Conservation (phyloP, 2,797 vertebrate genomes). For the Phataginus tetradactyla region DNA sequence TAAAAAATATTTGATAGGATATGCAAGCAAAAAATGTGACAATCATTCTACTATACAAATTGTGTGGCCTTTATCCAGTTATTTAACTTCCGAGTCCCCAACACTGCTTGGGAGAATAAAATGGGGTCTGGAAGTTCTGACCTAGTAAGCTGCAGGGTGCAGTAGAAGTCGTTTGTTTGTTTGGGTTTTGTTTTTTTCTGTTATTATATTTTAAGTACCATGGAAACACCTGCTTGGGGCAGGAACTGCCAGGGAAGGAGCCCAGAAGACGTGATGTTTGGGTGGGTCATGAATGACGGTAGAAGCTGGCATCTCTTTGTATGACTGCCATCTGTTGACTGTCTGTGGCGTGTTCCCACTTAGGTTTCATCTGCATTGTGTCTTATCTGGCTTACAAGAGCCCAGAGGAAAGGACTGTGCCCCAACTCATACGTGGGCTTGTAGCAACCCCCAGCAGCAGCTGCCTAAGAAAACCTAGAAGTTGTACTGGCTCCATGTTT, state of each 20-base stretch:
- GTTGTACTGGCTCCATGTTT: neutral
- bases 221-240: conserved; percentile 30
- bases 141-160: neutral
- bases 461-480: neutral
- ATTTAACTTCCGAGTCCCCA: neutral
- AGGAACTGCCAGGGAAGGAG: conserved; percentile 18
- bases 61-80: neutral
- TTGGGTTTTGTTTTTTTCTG: neutral
- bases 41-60: neutral
- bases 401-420: neutral
- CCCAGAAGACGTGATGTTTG: conserved; percentile 44
- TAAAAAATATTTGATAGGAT: neutral
- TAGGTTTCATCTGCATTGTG: neutral
- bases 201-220: conserved; percentile 3
- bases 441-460: neutral
- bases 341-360: neutral
- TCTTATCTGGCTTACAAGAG: conserved; percentile 29
- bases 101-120: neutral
- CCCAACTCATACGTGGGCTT: neutral
- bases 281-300: neutral
- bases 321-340: conserved; percentile 46
- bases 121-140: neutral
- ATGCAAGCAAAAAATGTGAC: neutral
- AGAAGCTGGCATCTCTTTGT: conserved; percentile 65
- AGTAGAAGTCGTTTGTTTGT: neutral